Percentiles rank a stretch among this genome's conserved stretches.
Evolutionary conservation across 2,888 invertebrate genomes (phyloP).

Genomic region (Liodrosophila aerea): DNA sequence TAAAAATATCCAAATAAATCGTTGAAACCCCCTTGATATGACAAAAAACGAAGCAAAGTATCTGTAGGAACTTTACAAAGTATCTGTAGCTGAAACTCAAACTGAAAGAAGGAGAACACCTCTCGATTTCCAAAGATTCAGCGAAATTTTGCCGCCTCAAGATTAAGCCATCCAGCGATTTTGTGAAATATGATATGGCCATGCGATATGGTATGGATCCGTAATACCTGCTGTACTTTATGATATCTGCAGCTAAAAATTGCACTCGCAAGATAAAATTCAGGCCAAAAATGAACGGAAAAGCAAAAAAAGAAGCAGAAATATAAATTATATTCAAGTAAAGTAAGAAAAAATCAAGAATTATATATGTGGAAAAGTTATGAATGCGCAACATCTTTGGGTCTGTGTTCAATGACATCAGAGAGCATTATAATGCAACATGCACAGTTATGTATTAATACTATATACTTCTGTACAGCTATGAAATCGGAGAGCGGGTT

Average conservation of each 20-base stretch:
- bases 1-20: too few species aligned
- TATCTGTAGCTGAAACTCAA: too few species aligned
- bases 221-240: slow-evolving; percentile 1
- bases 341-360: slow-evolving; percentile 2
- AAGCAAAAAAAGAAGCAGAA: slow-evolving; percentile 31
- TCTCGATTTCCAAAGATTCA: slow-evolving; percentile 60
- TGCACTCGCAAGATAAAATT: slow-evolving; percentile 72
- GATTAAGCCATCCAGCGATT: slow-evolving; percentile 28
- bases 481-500: slow-evolving; percentile 46
- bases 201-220: slow-evolving; percentile 28
- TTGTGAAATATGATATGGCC: slow-evolving; percentile 57
- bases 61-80: too few species aligned
- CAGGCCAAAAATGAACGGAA: slow-evolving; percentile 63
- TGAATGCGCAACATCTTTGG: slow-evolving; percentile 35
- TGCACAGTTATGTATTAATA: slow-evolving; percentile 14
- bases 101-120: background rate
- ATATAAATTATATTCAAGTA: slow-evolving; percentile 17
- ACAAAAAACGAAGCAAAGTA: too few species aligned
- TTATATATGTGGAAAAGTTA: slow-evolving; percentile 8
- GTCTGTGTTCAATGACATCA: slow-evolving; percentile 54
- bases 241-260: slow-evolving; percentile 39
- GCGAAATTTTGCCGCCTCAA: slow-evolving; percentile 42
- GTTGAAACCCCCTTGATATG: too few species aligned
- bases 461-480: too few species aligned
- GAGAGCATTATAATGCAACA: slow-evolving; percentile 47